Conservation (phyloP, 2,888 invertebrate species). For the Drosophila subquinaria region DNA sequence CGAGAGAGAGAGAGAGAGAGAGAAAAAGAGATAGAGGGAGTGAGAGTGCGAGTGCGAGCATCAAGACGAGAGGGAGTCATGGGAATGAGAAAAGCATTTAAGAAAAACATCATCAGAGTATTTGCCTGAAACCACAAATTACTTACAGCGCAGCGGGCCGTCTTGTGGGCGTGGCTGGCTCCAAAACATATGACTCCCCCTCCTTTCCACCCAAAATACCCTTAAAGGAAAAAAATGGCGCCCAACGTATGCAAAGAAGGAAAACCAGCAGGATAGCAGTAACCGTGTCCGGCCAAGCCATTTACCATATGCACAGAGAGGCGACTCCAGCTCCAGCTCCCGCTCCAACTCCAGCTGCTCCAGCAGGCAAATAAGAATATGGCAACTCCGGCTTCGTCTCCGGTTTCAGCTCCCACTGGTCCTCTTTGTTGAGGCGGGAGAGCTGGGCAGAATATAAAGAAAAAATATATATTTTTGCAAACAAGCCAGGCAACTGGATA, state of each 20-base stretch:
- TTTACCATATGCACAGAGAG: constrained; percentile 49
- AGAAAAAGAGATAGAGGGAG: background rate
- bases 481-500: constrained; percentile 49
- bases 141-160: constrained; percentile 79
- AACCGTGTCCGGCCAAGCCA: constrained; percentile 64
- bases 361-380: constrained; percentile 56
- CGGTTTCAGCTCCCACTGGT: constrained; percentile 15
- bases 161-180: constrained; percentile 63
- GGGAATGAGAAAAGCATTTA: constrained; percentile 73
- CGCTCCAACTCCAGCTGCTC: constrained; percentile 31
- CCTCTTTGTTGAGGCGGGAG: constrained; percentile 33
- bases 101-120: constrained; percentile 80
- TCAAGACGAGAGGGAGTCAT: constrained; percentile 13
- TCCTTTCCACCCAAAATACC: constrained; percentile 8
- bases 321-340: constrained; percentile 12
- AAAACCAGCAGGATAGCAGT: constrained; percentile 52
- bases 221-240: constrained; percentile 29
- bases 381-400: constrained; percentile 25
- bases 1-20: constrained; percentile 19
- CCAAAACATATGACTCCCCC: constrained; percentile 55
- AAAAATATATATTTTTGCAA: constrained; percentile 46
- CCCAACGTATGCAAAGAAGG: constrained; percentile 65
- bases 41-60: background rate
- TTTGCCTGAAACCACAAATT: constrained; percentile 82
- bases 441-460: constrained; percentile 35